Evolutionary conservation across 2,797 vertebrate genomes (phyloP).

Genomic region (Platalea minor): DNA sequence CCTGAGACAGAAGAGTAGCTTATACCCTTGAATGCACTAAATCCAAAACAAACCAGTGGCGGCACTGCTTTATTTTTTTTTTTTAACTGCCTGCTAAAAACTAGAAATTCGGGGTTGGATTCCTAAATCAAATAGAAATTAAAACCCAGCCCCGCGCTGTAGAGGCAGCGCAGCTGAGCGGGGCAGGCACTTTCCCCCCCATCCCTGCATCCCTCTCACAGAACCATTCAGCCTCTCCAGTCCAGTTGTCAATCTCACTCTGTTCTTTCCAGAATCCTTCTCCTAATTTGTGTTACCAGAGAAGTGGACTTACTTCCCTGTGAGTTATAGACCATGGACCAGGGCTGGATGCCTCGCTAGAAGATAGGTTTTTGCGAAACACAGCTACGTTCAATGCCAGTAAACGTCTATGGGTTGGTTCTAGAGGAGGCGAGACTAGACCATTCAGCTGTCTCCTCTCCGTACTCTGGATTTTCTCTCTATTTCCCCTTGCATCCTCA

Average conservation of each 20-base stretch:
- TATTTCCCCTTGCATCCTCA: neutral
- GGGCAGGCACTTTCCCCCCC: neutral
- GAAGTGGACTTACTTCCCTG: neutral
- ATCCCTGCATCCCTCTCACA: neutral
- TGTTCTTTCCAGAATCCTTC: neutral
- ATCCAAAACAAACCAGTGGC: neutral
- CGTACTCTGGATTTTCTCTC: neutral
- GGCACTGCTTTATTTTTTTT: neutral
- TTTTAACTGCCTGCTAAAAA: neutral
- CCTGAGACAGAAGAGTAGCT: neutral
- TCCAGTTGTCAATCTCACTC: neutral
- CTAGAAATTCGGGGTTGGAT: neutral
- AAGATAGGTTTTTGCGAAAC: neutral
- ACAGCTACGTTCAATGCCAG: neutral
- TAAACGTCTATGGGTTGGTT: neutral
- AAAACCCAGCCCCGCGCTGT: neutral
- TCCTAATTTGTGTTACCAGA: neutral
- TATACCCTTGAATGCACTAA: neutral
- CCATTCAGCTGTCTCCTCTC: neutral
- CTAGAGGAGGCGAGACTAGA: neutral
- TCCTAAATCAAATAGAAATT: neutral
- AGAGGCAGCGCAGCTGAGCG: fast-evolving
- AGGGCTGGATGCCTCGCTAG: neutral
- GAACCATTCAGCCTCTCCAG: neutral
- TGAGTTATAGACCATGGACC: neutral